Conservation (phyloP, 2,888 invertebrate genomes). For the Yponomeuta malinellus region DNA sequence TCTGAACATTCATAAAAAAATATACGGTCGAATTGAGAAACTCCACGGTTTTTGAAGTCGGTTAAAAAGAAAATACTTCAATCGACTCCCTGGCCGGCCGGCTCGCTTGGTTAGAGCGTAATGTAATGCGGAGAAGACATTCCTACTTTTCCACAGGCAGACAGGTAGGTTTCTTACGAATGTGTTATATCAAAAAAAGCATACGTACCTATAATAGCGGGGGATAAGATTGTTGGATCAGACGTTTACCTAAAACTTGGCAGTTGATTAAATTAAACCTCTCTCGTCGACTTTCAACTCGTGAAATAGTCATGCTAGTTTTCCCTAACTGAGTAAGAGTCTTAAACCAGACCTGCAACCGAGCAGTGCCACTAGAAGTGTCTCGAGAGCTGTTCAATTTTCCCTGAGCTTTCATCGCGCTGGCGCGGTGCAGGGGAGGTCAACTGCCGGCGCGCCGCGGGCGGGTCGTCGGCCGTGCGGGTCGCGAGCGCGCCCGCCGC, state of each 20-base stretch:
- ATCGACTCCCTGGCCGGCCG: background rate
- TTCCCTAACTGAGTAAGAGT: background rate
- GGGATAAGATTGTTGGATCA: no score
- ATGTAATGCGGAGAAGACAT: background rate
- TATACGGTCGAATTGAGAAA: no score
- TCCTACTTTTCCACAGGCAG: background rate
- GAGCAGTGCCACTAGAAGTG: background rate
- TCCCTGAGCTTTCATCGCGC: conserved; percentile 10
- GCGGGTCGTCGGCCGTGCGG: conserved; percentile 52
- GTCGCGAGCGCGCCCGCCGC: conserved; percentile 32
- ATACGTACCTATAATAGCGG: no score
- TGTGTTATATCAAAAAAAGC: no score
- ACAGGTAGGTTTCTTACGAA: background rate
- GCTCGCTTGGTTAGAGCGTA: background rate
- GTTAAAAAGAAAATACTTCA: no score
- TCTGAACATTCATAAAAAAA: no score
- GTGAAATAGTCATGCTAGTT: background rate
- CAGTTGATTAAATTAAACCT: no score
- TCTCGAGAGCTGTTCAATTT: background rate
- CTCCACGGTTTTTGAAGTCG: no score
- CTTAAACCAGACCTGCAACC: background rate
- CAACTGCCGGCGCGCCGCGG: conserved; percentile 42
- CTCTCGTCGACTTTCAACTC: background rate
- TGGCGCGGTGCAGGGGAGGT: conserved; percentile 39
- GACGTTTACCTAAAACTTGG: background rate